phyloP scores from a whole-genome alignment of 2,888 invertebrate genomes.

The Leptogaster cylindrica region DNA sequence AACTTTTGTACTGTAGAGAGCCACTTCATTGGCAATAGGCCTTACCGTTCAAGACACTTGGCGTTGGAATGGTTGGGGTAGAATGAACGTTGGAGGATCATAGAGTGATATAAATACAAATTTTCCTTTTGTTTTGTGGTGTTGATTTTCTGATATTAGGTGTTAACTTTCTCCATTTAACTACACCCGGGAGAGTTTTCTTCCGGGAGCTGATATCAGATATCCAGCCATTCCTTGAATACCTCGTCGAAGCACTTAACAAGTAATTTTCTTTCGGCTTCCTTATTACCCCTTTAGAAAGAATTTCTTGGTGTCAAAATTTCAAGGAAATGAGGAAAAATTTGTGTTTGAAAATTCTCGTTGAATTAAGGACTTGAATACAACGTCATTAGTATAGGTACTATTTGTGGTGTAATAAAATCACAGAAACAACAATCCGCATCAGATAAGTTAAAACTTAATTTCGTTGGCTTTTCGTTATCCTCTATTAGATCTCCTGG shows the following conservation, averaged over 20 bases:
- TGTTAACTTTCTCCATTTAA: conserved; percentile 49
- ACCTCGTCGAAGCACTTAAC: conserved; percentile 31
- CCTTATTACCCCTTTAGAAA: conserved; percentile 20
- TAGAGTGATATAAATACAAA: conserved; percentile 44
- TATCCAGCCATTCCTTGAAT: conserved; percentile 4
- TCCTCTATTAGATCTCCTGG: conserved; percentile 10
- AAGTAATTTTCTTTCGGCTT: conserved; percentile 29
- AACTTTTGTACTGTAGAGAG: conserved; percentile 42
- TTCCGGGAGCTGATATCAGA: conserved; percentile 22
- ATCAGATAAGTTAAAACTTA: conserved; percentile 31
- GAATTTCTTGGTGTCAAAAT: conserved; percentile 21
- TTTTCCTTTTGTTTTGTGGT: conserved; percentile 46
- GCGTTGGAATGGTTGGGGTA: not conserved
- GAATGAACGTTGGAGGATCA: conserved; percentile 37
- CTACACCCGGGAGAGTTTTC: conserved; percentile 9
- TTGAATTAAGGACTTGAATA: not conserved
- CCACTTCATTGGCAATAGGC: conserved; percentile 39
- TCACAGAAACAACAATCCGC: not conserved
- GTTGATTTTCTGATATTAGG: conserved; percentile 52
- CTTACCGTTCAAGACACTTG: not conserved
- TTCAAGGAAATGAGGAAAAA: conserved; percentile 15
- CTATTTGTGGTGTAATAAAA: not conserved
- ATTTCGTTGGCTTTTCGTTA: conserved; percentile 24
- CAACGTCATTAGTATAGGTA: too few relatives aligned
- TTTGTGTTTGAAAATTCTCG: not conserved